Base-by-base conservation (phyloP, 2,888 invertebrate genomes). In the Bugula neritina region DNA sequence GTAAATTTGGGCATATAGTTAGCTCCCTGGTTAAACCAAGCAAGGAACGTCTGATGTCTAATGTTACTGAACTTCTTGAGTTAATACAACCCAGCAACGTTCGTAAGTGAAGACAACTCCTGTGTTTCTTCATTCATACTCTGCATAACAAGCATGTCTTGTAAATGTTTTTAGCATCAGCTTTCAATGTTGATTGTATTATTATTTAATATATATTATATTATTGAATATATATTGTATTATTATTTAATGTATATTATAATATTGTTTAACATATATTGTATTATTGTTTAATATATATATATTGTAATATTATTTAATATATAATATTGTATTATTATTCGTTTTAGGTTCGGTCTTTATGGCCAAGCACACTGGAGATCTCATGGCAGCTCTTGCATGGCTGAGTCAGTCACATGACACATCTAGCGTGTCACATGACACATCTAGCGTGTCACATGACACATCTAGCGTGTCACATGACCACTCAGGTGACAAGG, bases 271-370 rank as follows among this genome's bases (percentile, higher is more conserved):
- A n/a, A n/a, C n/a, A n/a, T n/a, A n/a, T n/a, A n/a, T n/a, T n/a
- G n/a, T n/a, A n/a, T n/a, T n/a, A n/a, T n/a, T n/a, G n/a, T n/a
- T n/a, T n/a, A n/a, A n/a, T n/a, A n/a, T n/a, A n/a, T n/a, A n/a
- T n/a, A n/a, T n/a, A n/a, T n/a, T n/a, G n/a, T n/a, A n/a, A n/a
- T n/a, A n/a, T n/a, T n/a, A n/a, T n/a, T n/a, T n/a, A n/a, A n/a
- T n/a, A n/a, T n/a, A n/a, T n/a, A n/a, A n/a, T n/a, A n/a, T n/a
- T n/a, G n/a, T n/a, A n/a, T n/a, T 17, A 10, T 43, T 17, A 43
- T 10, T 10, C 88, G 1, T 82, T 91, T 35, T 88, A 91, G 77
- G 91, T 91, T 83, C 83, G 92, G 70, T 86, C 88, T 63, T 34
- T 88, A 88, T 85, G 89, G 89, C 54, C 90, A 90, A 5, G 79